Evolutionary conservation across 2,888 invertebrate genomes (phyloP).

Genomic region (Kryphioiulus occultus): DNA sequence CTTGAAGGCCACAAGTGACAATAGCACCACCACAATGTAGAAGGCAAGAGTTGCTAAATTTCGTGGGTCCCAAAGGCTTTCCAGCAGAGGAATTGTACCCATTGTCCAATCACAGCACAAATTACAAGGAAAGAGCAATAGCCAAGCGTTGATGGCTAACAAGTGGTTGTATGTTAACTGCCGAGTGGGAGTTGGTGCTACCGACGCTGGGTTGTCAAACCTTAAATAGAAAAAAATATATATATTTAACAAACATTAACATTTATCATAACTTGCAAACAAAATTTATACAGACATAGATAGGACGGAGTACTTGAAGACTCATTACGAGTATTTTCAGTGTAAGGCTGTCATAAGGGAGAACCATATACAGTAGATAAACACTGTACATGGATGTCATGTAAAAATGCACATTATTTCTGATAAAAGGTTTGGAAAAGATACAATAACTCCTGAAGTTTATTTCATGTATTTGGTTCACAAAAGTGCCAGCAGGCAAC

Average conservation of each 20-base stretch:
- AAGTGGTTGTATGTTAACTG: constrained; percentile 94
- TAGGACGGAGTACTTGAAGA: too few relatives aligned
- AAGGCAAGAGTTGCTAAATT: constrained; percentile 80
- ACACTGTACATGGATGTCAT: too few relatives aligned
- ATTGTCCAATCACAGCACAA: constrained; percentile 99
- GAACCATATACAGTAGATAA: too few relatives aligned
- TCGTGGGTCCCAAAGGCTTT: constrained; percentile 78
- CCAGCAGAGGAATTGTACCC: constrained; percentile 90
- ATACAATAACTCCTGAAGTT: too few relatives aligned
- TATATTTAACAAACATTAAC: neutral
- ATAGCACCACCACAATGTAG: constrained; percentile 66
- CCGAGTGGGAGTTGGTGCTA: constrained; percentile 79
- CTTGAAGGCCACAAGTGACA: constrained; percentile 54
- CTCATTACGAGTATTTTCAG: too few relatives aligned
- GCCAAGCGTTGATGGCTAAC: constrained; percentile 87
- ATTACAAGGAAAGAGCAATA: constrained; percentile 85
- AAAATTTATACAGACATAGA: too few relatives aligned
- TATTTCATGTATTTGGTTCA: too few relatives aligned
- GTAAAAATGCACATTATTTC: too few relatives aligned
- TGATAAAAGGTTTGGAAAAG: too few relatives aligned
- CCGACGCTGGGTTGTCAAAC: constrained; percentile 97
- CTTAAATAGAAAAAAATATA: constrained; percentile 62
- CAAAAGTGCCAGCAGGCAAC: too few relatives aligned
- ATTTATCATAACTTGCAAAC: neutral
- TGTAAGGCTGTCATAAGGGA: too few relatives aligned